A percentile compares a stretch with the other conserved stretches of the same genome.
Conservation (phyloP, 2,113 vertebrate species). For the Percopsis transmontana region DNA sequence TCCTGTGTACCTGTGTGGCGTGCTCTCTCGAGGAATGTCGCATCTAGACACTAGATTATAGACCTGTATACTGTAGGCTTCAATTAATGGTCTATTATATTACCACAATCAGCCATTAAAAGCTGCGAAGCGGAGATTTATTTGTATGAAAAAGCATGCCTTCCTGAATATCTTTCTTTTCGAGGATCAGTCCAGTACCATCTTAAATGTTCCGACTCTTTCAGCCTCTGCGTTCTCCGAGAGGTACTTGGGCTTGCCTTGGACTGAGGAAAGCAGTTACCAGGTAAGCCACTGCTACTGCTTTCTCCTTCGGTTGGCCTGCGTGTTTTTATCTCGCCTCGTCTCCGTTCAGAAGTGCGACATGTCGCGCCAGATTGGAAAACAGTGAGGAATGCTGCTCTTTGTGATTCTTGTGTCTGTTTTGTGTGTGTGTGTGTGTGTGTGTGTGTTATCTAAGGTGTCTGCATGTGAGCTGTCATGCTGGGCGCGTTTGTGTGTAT, state of each 20-base stretch:
- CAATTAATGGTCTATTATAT: too few species aligned
- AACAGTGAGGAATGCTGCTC: constrained; percentile 6
- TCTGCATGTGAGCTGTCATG: background rate
- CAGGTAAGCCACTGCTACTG: constrained; percentile 74
- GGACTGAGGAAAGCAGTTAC: constrained; percentile 85
- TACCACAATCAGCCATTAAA: too few species aligned
- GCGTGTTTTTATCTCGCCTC: background rate
- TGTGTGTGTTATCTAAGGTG: background rate
- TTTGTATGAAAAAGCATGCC: too few species aligned
- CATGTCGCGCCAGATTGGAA: constrained; percentile 12
- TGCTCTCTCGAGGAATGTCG: too few species aligned
- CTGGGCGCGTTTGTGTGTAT: background rate
- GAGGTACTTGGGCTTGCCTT: constrained; percentile 87
- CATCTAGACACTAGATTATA: too few species aligned
- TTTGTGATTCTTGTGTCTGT: background rate
- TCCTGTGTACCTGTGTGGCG: too few species aligned
- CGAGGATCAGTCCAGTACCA: too few species aligned
- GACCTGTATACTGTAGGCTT: too few species aligned
- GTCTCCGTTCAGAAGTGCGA: background rate
- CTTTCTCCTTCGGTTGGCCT: background rate
- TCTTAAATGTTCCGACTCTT: constrained; percentile 3
- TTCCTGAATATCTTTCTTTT: too few species aligned
- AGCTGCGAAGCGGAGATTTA: too few species aligned
- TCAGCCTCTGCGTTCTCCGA: constrained; percentile 73
- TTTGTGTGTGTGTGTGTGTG: background rate